Evolutionary conservation across 2,888 invertebrate species (phyloP), one percentile per base, ranked within the genome.

Genomic region (Aromia moschata): DNA sequence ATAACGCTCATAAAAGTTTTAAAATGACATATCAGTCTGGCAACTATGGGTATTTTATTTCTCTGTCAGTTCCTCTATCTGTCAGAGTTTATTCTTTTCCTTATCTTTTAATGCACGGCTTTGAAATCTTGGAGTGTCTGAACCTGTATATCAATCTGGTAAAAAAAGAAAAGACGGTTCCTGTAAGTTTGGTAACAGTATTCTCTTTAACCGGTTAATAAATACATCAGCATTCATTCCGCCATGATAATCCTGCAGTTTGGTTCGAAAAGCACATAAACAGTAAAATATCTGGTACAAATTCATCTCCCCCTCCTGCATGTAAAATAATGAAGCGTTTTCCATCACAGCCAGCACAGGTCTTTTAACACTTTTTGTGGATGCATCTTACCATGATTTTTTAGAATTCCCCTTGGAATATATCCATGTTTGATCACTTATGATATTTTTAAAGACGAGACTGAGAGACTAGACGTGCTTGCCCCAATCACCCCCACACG

Each of bases 251-350:
- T 38, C 38, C 3, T 15, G 14, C 15, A 38, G 2, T 38, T 38
- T 38, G 14, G 38, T 12, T 15, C 14, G 11, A 5, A 15, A 38
- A 11, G 4, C 11, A 15, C 11, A 38, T 12, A 38, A n/a, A 14
- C 15, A 38, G 9, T 12, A 9, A n/a, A 12, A 15, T 15, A 14
- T 10, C 38, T 38, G 11, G 4, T 11, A 38, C 9, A 40, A 62
- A 62, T 3, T 59, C 62, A 1, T 25, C 16, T 14, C 1, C 36
- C 2, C 16, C 15, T 33, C 64, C 58, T 17, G 61, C 61, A 49
- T 61, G 64, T 18, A 61, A 9, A 14, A 61, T 20, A 14, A 64
- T 58, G 43, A 52, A 64, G 0, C 58, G 51, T 61, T 64, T 64
- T 1, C 58, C 58, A 51, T 58, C 58, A 30, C 44, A 49, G 2